Base-by-base conservation (phyloP, 2,797 vertebrate genomes). In the Sciaenops ocellatus region DNA sequence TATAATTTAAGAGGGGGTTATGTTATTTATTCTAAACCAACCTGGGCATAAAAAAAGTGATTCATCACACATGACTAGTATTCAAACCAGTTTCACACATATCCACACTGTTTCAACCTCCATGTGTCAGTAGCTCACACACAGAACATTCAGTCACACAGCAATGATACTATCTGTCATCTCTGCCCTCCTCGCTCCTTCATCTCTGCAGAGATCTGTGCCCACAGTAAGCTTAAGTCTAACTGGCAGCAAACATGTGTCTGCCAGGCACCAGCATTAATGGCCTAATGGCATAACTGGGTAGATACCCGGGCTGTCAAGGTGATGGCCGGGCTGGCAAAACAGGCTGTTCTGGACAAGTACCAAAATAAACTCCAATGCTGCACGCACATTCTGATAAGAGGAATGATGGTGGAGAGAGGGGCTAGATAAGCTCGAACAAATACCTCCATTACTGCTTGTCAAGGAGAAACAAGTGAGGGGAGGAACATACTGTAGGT, bases 311-410 rank as follows among this genome's bases (percentile, higher is more conserved):
- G 9, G 47, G 51, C 78, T 57, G 80, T 52, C 76, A 61, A 65
- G 57, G 82, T 84, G 87, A 89, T 4, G 55, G 65, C 66, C 0
- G 38, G 42, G 28, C 38, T 24, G 65, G 15, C 68, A 69, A 73
- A 82, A 84, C 76, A 77, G 54, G 68, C 72, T 69, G 83, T 79
- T 64, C 63, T 70, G 68, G 41, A 79, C 42, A n/a, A 76, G 44
- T 80, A 70, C 69, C 76, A 80, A 85, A 87, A 89, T 84, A 85
- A 76, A 87, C 74, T 68, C 50, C n/a, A 72, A 61, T 12, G 69
- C 57, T 71, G 75, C 71, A 63, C 15, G 59, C 69, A 80, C 67
- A 69, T 88, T 82, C 44, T 82, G 89, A 91, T 88, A 87, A 87
- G 80, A 82, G 24, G 76, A 62, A 78, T 72, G 78, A 78, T 76